Evolutionary conservation across 2,888 invertebrate genomes (phyloP), one percentile per base, ranked within the genome.

Genomic region (Melipona beecheii): DNA sequence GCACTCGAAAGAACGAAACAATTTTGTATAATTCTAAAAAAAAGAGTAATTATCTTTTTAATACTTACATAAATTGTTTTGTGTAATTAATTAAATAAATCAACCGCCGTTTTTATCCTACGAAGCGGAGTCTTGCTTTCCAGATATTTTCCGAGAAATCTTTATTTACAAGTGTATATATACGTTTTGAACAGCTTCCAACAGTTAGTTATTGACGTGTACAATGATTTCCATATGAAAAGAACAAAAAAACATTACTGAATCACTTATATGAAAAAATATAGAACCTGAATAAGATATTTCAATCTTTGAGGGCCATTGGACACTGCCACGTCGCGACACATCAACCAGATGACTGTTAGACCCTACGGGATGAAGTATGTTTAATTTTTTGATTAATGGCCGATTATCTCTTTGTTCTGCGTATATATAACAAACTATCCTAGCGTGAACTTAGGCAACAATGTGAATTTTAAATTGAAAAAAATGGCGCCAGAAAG

Each of bases 291-390:
- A 52, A 5, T 9, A 75, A 49, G 21, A 36, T 54, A 27, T 24
- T 24, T 43, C 49, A 31, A 9, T 17, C 11, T 27, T 27, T 27
- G 11, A 27, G 27, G 5, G 31, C 9, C 17, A 27, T 56, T 3
- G 27, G 58, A 58, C 21, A 75, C 75, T 75, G 49, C 66, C 49
- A 68, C 49, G 27, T 75, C 43, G 49, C 66, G 56, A 56, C 27
- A 58, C 56, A 21, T 75, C 56, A 27, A 27, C 15, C 21, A 2
- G 11, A 27, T 66, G 2, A 11, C 24, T 27, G 43, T 49, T 49
- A 43, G 5, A 43, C 17, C 2, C 21, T 43, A 31, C 11, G 21
- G 11, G n/a, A 68, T 75, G 58, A 75, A 17, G 21, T 15, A 43
- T 6, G 60, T 62, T 43, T 43, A 73, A 64, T n/a, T 36, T 69